phyloP scores from a whole-genome alignment of 1,140 invertebrate genomes.

The Apis dorsata region DNA sequence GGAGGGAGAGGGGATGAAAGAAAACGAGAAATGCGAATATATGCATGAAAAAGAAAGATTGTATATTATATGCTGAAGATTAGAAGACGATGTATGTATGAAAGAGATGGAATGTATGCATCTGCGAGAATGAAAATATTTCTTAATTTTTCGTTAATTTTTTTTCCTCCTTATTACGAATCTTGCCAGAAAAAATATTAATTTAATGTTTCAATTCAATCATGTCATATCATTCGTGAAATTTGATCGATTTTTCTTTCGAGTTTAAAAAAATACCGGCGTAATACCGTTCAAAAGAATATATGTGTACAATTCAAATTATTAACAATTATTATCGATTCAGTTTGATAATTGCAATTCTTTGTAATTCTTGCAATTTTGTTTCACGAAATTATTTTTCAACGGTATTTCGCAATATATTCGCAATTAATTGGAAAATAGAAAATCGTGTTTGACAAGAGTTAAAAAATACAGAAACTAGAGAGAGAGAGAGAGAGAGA shows the following conservation, averaged over 20 bases:
- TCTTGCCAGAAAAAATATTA: not conserved
- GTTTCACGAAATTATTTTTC: not conserved
- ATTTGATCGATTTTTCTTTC: constrained; percentile 2
- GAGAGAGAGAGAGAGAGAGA: too few relatives aligned
- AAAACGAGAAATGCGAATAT: not conserved
- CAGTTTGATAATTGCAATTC: constrained; percentile 6
- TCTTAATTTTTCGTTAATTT: not conserved
- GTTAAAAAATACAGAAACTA: not conserved
- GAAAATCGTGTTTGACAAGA: not conserved
- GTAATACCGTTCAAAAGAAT: too few relatives aligned
- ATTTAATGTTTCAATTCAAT: not conserved
- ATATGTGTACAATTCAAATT: too few relatives aligned
- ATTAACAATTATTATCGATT: too few relatives aligned
- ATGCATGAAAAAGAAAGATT: constrained; percentile 14
- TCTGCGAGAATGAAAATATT: not conserved
- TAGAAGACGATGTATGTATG: not conserved
- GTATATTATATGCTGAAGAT: constrained; percentile 29
- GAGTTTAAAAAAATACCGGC: not conserved
- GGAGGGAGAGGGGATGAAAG: constrained; percentile 10
- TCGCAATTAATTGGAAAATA: not conserved
- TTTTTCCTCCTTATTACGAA: not conserved
- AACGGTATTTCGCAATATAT: not conserved
- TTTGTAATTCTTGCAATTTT: constrained; percentile 7
- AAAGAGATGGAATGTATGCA: not conserved
- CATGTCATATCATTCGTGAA: not conserved